These are phyloP conservation scores for Nomada flava DNA, from an alignment of 2,888 invertebrate species.

Conservation along the genomic window DNA sequence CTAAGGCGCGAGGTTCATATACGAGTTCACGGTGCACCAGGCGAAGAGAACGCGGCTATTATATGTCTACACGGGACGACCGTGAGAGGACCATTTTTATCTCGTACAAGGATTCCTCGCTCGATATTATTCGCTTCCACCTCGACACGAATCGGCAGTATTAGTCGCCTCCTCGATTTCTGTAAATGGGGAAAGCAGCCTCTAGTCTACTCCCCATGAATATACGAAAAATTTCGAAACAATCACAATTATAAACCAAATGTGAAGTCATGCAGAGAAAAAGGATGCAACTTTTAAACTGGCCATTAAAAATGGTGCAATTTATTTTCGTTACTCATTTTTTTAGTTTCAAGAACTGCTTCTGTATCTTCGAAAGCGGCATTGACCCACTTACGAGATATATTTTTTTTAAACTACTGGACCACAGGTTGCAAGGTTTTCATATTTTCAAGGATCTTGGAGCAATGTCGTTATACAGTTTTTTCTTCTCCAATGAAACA, in stretches of 20 bases:
- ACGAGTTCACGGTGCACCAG: conserved; percentile 42
- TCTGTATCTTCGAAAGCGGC: conserved; percentile 18
- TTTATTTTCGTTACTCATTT: neutral
- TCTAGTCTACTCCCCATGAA: conserved; percentile 44
- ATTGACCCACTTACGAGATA: conserved; percentile 41
- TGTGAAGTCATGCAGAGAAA: too few relatives aligned
- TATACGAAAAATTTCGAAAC: conserved; percentile 40
- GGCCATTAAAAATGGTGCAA: too few relatives aligned
- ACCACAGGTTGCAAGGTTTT: neutral
- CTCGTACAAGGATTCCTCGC: conserved; percentile 72
- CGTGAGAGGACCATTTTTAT: conserved; percentile 69
- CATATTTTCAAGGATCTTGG: neutral
- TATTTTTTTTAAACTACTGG: conserved; percentile 20
- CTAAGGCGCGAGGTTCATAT: conserved; percentile 46
- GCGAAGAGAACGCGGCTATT: conserved; percentile 71
- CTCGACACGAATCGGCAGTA: conserved; percentile 52
- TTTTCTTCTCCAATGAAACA: neutral
- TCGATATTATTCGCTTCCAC: conserved; percentile 67
- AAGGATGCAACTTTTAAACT: too few relatives aligned
- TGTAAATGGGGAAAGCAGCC: conserved; percentile 57
- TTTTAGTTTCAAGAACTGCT: conserved; percentile 9
- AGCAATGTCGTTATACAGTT: neutral
- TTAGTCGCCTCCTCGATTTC: conserved; percentile 57
- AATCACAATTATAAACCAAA: conserved; percentile 2
- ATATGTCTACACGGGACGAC: conserved; percentile 59